Percentiles rank a stretch among this genome's conserved stretches.
Evolutionary conservation across 2,797 vertebrate species (phyloP).

Genomic region (Prionace glauca): DNA sequence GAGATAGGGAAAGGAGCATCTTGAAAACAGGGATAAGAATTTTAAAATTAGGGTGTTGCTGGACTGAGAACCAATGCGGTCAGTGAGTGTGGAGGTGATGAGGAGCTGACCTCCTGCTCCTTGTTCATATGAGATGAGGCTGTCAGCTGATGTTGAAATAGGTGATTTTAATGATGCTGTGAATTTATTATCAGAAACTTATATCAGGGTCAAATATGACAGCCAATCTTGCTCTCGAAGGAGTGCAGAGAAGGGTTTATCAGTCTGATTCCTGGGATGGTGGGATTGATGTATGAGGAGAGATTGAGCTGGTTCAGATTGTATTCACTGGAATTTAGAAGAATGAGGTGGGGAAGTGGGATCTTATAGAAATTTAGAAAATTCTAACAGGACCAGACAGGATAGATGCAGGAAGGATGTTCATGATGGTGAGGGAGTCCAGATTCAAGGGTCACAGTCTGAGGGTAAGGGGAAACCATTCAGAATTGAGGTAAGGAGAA

Average conservation of each 20-base stretch:
- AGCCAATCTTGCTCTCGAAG: neutral
- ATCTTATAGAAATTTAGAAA: no score
- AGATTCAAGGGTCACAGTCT: no score
- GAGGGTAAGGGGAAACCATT: no score
- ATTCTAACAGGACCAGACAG: no score
- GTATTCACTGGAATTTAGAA: no score
- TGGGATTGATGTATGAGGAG: neutral
- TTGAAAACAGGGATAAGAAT: neutral
- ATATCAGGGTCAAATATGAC: neutral
- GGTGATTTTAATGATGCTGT: neutral
- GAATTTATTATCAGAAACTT: neutral
- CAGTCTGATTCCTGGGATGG: neutral
- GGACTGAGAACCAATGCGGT: neutral
- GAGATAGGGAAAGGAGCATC: neutral
- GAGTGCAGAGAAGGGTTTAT: neutral
- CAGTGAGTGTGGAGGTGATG: neutral
- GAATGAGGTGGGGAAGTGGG: no score
- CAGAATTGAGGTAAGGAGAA: no score
- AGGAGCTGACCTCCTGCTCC: neutral
- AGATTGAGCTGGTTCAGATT: neutral
- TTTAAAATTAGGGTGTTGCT: neutral
- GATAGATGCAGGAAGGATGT: no score
- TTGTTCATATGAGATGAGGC: neutral
- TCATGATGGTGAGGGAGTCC: no score
- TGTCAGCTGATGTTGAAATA: neutral